Evolutionary conservation across 2,113 vertebrate genomes (phyloP).

Genomic region (Otocyon megalotis): DNA sequence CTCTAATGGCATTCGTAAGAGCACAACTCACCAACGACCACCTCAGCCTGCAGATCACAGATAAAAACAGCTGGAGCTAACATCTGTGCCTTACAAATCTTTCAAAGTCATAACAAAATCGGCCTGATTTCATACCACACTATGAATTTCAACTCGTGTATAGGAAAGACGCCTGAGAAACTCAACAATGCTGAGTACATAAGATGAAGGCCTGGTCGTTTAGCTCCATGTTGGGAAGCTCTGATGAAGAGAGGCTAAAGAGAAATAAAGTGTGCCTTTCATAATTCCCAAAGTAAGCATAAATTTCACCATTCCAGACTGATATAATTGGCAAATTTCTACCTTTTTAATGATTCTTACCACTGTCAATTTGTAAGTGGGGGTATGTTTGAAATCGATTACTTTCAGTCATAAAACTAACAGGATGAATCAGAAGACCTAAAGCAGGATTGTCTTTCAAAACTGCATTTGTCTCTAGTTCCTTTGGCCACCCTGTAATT

Average conservation of each 20-base stretch:
- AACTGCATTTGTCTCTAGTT: not conserved
- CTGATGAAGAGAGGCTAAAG: conserved; percentile 39
- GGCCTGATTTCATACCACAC: conserved; percentile 45
- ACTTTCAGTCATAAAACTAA: conserved; percentile 67
- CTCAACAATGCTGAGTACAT: not conserved
- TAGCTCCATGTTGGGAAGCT: not conserved
- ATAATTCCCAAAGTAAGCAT: not conserved
- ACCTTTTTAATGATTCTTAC: conserved; percentile 76
- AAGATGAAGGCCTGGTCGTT: conserved; percentile 56
- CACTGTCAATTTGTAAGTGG: conserved; percentile 77
- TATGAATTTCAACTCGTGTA: not conserved
- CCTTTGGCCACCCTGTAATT: not conserved
- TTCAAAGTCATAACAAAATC: conserved; percentile 63
- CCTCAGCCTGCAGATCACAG: conserved; percentile 57
- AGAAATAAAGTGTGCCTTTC: conserved; percentile 66
- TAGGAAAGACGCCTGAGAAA: conserved; percentile 6
- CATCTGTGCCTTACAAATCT: conserved; percentile 66
- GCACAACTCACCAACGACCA: conserved; percentile 42
- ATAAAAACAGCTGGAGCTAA: conserved; percentile 72
- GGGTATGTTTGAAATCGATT: conserved; percentile 71
- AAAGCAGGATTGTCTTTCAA: conserved; percentile 8
- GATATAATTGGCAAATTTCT: conserved; percentile 67
- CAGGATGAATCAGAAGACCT: conserved; percentile 22
- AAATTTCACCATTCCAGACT: conserved; percentile 67
- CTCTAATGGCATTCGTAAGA: conserved; percentile 21